Conservation (phyloP, 2,888 invertebrate genomes). For the Drosophila neutralis region DNA sequence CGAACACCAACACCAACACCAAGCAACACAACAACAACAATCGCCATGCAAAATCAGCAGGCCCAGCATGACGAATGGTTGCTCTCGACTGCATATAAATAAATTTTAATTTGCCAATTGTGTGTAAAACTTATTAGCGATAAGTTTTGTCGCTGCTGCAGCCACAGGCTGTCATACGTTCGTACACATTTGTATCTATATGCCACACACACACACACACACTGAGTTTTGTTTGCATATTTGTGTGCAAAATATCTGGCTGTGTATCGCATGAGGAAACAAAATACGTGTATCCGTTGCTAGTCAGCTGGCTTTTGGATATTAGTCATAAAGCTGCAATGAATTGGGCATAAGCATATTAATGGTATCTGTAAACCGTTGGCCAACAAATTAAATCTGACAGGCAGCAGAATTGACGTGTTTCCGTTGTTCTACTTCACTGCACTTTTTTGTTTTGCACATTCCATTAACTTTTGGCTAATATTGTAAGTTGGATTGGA, state of each 20-base stretch:
- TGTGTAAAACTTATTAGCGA: constrained; percentile 76
- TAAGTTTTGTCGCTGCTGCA: constrained; percentile 64
- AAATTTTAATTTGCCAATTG: constrained; percentile 78
- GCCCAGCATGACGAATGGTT: constrained; percentile 47
- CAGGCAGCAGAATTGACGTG: constrained; percentile 9
- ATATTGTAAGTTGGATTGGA: neutral
- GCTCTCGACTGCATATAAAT: constrained; percentile 59
- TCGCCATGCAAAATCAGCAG: constrained; percentile 45
- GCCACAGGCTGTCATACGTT: constrained; percentile 18
- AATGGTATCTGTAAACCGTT: constrained; percentile 49
- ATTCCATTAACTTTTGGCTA: neutral
- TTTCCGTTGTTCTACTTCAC: neutral
- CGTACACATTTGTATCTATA: constrained; percentile 21
- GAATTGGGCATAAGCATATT: constrained; percentile 58
- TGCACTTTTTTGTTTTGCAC: neutral
- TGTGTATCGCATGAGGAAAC: constrained; percentile 45
- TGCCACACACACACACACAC: neutral
- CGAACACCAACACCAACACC: no score
- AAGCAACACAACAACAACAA: constrained; percentile 31
- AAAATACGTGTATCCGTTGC: constrained; percentile 46
- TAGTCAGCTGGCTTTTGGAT: constrained; percentile 60
- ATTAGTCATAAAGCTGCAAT: constrained; percentile 69
- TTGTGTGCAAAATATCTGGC: constrained; percentile 38
- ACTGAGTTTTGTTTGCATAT: constrained; percentile 45
- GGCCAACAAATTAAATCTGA: constrained; percentile 38